Percentiles rank a stretch among this genome's conserved stretches.
phyloP scores from a whole-genome alignment of 2,113 vertebrate species.

The Hirundichthys speculiger region DNA sequence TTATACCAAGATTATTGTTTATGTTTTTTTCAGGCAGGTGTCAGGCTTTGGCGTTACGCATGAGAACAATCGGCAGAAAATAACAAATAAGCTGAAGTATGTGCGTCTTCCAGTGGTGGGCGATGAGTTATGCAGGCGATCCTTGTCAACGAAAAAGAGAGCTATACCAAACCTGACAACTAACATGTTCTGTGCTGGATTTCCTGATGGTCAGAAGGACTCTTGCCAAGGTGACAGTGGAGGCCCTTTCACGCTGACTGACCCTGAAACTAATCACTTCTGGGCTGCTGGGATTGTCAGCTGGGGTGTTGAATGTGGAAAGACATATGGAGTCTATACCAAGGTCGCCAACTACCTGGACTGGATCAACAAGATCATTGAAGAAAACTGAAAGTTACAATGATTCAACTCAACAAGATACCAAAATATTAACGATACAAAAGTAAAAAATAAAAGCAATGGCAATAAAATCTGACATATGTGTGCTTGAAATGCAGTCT shows the following conservation, averaged over 20 bases:
- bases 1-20: not conserved
- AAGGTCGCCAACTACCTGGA: constrained; percentile 55
- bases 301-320: constrained; percentile 62
- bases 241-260: constrained; percentile 30
- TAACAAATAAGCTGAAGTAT: constrained; percentile 56
- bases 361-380: constrained; percentile 82
- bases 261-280: not conserved
- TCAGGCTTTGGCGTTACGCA: constrained; percentile 60
- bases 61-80: rapidly evolving
- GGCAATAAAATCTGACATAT: not conserved
- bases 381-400: constrained; percentile 49
- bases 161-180: constrained; percentile 21
- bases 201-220: constrained; percentile 56
- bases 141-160: rapidly evolving
- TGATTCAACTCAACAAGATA: not conserved
- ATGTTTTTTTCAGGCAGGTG: constrained; percentile 44
- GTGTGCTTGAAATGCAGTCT: too few species aligned
- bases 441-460: not conserved
- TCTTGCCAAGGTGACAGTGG: constrained; percentile 67
- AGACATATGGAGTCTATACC: constrained; percentile 57
- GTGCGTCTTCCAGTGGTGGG: constrained; percentile 61
- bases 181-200: constrained; percentile 76
- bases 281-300: constrained; percentile 74
- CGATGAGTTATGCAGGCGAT: constrained; percentile 32
- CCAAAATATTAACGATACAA: rapidly evolving